Evolutionary conservation across 2,888 invertebrate species (phyloP).

Genomic region (Drosophila dives): DNA sequence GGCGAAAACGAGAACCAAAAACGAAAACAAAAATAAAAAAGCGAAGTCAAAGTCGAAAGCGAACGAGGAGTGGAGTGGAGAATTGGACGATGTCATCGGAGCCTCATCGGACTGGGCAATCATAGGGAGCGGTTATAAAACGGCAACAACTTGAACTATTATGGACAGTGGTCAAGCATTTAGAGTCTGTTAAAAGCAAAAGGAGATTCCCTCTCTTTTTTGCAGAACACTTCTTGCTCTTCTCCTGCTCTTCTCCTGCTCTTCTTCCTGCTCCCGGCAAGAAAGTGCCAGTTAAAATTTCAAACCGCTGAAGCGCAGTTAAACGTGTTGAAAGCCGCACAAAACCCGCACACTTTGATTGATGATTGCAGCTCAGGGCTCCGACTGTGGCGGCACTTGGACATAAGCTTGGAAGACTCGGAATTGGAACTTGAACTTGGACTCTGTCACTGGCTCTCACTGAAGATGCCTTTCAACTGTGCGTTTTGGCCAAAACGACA

Average conservation of each 20-base stretch:
- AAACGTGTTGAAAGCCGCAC: constrained; percentile 76
- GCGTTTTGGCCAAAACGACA: constrained; percentile 46
- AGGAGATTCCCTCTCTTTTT: constrained; percentile 32
- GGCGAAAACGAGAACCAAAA: constrained; percentile 27
- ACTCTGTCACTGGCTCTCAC: constrained; percentile 30
- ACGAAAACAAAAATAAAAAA: no score
- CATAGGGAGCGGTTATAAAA: constrained; percentile 55
- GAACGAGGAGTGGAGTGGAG: constrained; percentile 10
- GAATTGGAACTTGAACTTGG: constrained; percentile 20
- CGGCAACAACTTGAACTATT: constrained; percentile 69
- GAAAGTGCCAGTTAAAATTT: constrained; percentile 66
- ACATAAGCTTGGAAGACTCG: constrained; percentile 12
- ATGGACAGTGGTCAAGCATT: constrained; percentile 76
- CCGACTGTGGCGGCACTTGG: constrained; percentile 14
- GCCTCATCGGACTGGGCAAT: constrained; percentile 33
- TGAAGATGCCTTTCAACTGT: constrained; percentile 71
- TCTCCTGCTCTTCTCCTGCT: no score
- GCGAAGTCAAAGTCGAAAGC: background rate
- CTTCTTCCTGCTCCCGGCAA: background rate
- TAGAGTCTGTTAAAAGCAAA: constrained; percentile 55
- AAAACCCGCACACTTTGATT: constrained; percentile 67
- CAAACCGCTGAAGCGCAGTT: constrained; percentile 68
- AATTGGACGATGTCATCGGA: constrained; percentile 52
- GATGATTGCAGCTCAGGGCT: constrained; percentile 72
- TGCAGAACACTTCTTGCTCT: constrained; percentile 1